These are phyloP conservation scores for Synanthedon tipuliformis DNA, from an alignment of 2,888 invertebrate genomes.

Conservation along the genomic window DNA sequence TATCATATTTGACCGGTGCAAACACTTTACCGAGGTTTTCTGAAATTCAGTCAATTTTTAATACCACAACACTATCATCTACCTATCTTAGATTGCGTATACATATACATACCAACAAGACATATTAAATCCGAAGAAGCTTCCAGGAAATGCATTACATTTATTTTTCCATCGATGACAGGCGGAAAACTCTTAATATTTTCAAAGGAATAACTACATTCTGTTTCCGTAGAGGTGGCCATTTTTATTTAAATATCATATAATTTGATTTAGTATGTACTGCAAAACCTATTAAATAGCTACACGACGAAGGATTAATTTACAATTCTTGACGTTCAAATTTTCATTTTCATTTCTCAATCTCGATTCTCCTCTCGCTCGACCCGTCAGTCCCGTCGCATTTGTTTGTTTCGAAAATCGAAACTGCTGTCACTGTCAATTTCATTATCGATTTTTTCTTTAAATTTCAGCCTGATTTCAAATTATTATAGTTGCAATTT, in stretches of 20 bases:
- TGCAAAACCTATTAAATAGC: no score
- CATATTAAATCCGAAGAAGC: conserved; percentile 73
- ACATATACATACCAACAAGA: conserved; percentile 70
- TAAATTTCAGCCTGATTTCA: no score
- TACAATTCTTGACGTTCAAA: no score
- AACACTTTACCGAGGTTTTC: conserved; percentile 81
- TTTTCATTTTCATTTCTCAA: no score
- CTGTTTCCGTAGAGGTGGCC: conserved; percentile 26
- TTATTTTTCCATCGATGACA: conserved; percentile 61
- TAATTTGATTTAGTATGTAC: no score
- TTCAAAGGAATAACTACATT: conserved; percentile 19
- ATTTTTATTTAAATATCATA: conserved; percentile 14
- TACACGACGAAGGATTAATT: no score
- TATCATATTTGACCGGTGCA: conserved; percentile 79
- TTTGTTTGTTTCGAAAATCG: no score
- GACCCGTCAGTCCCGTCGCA: no score
- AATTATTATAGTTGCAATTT: no score
- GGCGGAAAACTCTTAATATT: not conserved
- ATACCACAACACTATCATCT: not conserved
- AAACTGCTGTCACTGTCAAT: no score
- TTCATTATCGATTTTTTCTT: no score
- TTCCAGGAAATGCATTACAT: conserved; percentile 70
- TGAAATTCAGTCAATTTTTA: conserved; percentile 39
- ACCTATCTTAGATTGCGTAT: not conserved
- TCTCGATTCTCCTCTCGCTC: no score